These are phyloP conservation scores for Periophthalmodon schlosseri DNA, from an alignment of 2,113 vertebrate genomes.

Conservation along the genomic window DNA sequence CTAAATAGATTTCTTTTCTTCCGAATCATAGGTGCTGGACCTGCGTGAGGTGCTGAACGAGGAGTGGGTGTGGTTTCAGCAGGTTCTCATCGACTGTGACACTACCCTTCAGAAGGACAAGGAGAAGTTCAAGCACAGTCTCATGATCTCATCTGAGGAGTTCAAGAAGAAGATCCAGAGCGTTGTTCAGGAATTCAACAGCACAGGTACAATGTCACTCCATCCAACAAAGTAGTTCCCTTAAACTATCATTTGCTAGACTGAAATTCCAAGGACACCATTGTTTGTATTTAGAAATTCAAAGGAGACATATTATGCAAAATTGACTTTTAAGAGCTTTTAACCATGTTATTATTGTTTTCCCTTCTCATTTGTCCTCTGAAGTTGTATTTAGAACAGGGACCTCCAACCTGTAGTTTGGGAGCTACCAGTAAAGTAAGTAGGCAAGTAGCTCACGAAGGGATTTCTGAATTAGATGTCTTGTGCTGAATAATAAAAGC, in stretches of 20 bases:
- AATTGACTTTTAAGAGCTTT: too few relatives aligned
- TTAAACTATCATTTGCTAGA: neutral
- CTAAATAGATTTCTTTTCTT: neutral
- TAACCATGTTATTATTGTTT: too few relatives aligned
- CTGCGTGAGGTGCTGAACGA: conserved; percentile 74
- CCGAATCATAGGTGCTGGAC: conserved; percentile 77
- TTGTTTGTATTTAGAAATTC: too few relatives aligned
- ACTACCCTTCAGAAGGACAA: conserved; percentile 80
- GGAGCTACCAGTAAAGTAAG: too few relatives aligned
- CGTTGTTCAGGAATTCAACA: conserved; percentile 76
- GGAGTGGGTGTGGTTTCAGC: conserved; percentile 83
- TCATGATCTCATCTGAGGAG: conserved; percentile 80
- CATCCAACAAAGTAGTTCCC: neutral
- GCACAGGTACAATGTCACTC: conserved; percentile 67
- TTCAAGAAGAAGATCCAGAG: conserved; percentile 82
- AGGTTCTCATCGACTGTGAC: conserved; percentile 80
- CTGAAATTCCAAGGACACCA: neutral
- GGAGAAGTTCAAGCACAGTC: conserved; percentile 82
- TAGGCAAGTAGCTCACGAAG: too few relatives aligned
- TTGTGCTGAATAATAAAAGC: too few relatives aligned
- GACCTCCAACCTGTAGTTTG: too few relatives aligned
- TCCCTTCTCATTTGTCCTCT: too few relatives aligned
- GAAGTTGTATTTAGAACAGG: too few relatives aligned
- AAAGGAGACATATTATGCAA: too few relatives aligned
- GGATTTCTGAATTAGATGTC: too few relatives aligned